Percentiles rank a stretch among this genome's conserved stretches.
Conservation (phyloP, 1,140 invertebrate species). For the Lordiphosa clarofinis region DNA sequence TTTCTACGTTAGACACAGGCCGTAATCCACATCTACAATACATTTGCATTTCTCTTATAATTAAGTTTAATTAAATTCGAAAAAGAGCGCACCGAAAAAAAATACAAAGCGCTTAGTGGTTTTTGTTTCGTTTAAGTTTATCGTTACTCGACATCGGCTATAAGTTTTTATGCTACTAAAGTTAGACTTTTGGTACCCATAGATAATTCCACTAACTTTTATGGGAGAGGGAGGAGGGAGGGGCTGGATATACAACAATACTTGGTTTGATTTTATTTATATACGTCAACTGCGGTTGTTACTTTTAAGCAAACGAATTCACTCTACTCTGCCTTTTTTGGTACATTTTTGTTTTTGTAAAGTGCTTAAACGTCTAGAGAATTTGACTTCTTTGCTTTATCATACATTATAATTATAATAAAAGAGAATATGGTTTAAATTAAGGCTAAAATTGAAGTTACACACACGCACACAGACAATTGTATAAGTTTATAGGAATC, state of each 20-base stretch:
- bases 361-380: conserved; percentile 63
- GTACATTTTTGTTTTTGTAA: conserved; percentile 42
- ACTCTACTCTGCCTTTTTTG: conserved; percentile 56
- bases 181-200: conserved; percentile 67
- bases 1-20: conserved; percentile 31
- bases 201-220: conserved; percentile 48
- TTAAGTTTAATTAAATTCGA: conserved; percentile 76
- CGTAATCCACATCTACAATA: conserved; percentile 36
- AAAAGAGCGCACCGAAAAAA: conserved; percentile 59
- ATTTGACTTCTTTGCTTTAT: conserved; percentile 72
- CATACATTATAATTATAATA: conserved; percentile 23
- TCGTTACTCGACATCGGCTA: conserved; percentile 38
- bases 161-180: conserved; percentile 50
- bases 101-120: conserved; percentile 67
- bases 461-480: conserved; percentile 45
- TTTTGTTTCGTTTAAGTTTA: conserved; percentile 34
- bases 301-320: conserved; percentile 14
- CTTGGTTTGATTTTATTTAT: conserved; percentile 30
- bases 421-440: conserved; percentile 32
- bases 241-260: conserved; percentile 58
- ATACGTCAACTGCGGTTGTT: conserved; percentile 1
- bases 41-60: conserved; percentile 33
- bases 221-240: not conserved
- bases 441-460: conserved; percentile 67
- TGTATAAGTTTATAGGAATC: conserved; percentile 64